Percentiles rank a stretch among this genome's conserved stretches.
phyloP scores from a whole-genome alignment of 1,140 invertebrate species.

The Dicyema japonicum region DNA sequence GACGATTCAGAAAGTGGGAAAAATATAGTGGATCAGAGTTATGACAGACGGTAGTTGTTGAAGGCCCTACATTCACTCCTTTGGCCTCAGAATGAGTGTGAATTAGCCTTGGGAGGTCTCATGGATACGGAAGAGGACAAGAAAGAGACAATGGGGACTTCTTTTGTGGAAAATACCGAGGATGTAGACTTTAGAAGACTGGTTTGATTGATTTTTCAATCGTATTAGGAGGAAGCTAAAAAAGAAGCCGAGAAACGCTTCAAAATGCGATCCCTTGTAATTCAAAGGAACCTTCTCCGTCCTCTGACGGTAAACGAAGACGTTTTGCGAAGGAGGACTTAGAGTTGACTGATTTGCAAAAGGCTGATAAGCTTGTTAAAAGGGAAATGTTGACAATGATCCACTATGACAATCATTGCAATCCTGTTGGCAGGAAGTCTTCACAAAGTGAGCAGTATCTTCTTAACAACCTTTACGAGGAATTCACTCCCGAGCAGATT shows the following conservation, averaged over 20 bases:
- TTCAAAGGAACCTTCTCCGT: slow-evolving; percentile 52
- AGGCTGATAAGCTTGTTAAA: slow-evolving; percentile 75
- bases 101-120: too few species aligned
- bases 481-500: background rate
- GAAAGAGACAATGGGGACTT: too few species aligned
- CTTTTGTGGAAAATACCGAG: too few species aligned
- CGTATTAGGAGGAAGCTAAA: slow-evolving; percentile 25
- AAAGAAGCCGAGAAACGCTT: too few species aligned
- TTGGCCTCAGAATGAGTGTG: too few species aligned
- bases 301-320: slow-evolving; percentile 46
- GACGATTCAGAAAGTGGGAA: too few species aligned
- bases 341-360: slow-evolving; percentile 45
- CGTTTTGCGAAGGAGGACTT: slow-evolving; percentile 37
- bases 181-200: background rate
- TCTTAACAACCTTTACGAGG: background rate
- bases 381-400: slow-evolving; percentile 78
- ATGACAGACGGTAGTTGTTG: too few species aligned
- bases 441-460: too few species aligned
- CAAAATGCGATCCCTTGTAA: slow-evolving; percentile 46
- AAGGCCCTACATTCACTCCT: too few species aligned
- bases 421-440: too few species aligned
- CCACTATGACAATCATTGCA: slow-evolving; percentile 33
- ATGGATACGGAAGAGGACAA: too few species aligned
- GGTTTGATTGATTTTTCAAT: slow-evolving; percentile 2
- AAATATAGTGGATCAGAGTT: too few species aligned